Evolutionary conservation across 2,797 vertebrate genomes (phyloP).

Genomic region (Hapalemur alaotrensis): DNA sequence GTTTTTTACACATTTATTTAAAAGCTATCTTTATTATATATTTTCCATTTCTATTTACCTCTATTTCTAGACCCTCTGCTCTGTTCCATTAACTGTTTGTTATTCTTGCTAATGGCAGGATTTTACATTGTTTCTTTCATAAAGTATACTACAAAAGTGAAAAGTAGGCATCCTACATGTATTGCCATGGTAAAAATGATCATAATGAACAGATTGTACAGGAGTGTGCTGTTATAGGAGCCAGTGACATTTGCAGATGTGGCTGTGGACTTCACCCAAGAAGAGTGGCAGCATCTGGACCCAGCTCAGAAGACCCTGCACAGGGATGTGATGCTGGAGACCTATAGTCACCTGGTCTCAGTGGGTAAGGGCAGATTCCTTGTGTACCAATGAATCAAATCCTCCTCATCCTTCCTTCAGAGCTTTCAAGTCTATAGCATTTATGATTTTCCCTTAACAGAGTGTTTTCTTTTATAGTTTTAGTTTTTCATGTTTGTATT

Average conservation of each 20-base stretch:
- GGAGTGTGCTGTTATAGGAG: neutral
- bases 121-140: neutral
- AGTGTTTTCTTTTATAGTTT: neutral
- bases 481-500: neutral
- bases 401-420: neutral
- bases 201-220: neutral
- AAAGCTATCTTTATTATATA: neutral
- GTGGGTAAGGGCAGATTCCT: neutral
- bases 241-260: neutral
- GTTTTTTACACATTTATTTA: neutral
- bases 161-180: neutral
- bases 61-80: neutral
- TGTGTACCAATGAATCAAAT: neutral
- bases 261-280: neutral
- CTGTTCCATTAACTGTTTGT: neutral
- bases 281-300: neutral
- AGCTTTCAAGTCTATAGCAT: neutral
- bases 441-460: neutral
- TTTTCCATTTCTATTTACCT: neutral
- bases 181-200: neutral
- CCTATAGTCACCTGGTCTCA: neutral
- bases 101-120: neutral
- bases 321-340: constrained; percentile 8
- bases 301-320: neutral
- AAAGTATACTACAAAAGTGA: neutral